These are phyloP conservation scores for Hippocampus abdominalis DNA, from an alignment of 2,113 vertebrate species.

Conservation along the genomic window DNA sequence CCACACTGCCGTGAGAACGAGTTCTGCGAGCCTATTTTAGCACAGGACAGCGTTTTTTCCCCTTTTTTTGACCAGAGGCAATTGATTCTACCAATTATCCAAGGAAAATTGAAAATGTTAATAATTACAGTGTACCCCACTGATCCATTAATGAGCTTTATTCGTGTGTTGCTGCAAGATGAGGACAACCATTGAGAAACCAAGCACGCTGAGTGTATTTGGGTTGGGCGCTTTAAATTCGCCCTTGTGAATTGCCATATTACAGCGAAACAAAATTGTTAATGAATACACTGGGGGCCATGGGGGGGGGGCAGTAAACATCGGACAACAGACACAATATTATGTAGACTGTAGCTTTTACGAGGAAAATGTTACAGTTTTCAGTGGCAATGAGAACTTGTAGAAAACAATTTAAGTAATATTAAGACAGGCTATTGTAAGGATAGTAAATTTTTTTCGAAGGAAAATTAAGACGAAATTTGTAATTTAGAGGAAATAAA, in stretches of 20 bases:
- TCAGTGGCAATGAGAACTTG: neutral
- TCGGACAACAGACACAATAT: neutral
- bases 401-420: too few relatives aligned
- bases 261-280: neutral
- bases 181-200: neutral
- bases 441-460: neutral
- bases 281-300: neutral
- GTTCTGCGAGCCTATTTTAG: neutral
- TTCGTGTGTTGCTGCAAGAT: neutral
- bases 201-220: neutral
- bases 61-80: neutral
- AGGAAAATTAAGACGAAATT: too few relatives aligned
- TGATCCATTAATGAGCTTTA: neutral
- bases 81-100: neutral
- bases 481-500: too few relatives aligned
- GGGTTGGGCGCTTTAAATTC: neutral
- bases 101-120: conserved; percentile 4
- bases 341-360: neutral
- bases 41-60: neutral
- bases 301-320: neutral
- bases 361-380: neutral
- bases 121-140: neutral
- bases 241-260: neutral
- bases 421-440: too few relatives aligned
- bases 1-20: neutral